Base-by-base conservation (phyloP, 1,140 invertebrate species). In the Daktulosphaira vitifoliae region DNA sequence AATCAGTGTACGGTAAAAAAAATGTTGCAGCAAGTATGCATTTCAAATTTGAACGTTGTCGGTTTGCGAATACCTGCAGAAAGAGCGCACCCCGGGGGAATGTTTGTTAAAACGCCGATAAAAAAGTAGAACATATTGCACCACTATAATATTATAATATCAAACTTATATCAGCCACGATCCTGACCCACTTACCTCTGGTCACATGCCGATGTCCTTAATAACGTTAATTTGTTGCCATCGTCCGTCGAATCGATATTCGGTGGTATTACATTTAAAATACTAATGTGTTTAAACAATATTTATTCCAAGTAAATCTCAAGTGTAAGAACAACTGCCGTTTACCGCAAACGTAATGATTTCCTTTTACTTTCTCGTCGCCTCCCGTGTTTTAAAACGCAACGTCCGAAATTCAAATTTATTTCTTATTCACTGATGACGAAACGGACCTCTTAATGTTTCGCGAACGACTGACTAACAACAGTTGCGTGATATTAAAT, bases 161-260 rank as follows among this genome's bases (percentile, higher is more conserved):
- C 29, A 33, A 5, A 26, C 54, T 59, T 59, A 59, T 59, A 59
- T 59, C 54, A 46, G 42, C 39, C 54, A 44, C 54, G 54, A 59
- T 59, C 54, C 54, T 59, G 54, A 59, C 54, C 54, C 39, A 59
- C 54, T 59, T 59, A 59, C 54, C 54, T 46, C 39, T 59, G 39
- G 23, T 22, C 39, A 38, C 39, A 59, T 59, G 54, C 54, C 39
- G 54, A 59, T 23, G 54, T 59, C 39, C 54, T 59, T 59, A 59
- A 13, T 11, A 26, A 46, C 9, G n/a, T 44, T 11, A n/a, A 44
- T 44, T 11, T 6, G 13, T 13, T 7, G 6, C 13, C 11, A 4
- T 4, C 39, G 39, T 44, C n/a, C 39, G 11, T 3, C 39, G 39
- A n/a, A 44, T 44, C n/a, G 39, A 7, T 11, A 44, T 11, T 44